Conservation (phyloP, 2,888 invertebrate species). For the Leistus spinibarbis region DNA sequence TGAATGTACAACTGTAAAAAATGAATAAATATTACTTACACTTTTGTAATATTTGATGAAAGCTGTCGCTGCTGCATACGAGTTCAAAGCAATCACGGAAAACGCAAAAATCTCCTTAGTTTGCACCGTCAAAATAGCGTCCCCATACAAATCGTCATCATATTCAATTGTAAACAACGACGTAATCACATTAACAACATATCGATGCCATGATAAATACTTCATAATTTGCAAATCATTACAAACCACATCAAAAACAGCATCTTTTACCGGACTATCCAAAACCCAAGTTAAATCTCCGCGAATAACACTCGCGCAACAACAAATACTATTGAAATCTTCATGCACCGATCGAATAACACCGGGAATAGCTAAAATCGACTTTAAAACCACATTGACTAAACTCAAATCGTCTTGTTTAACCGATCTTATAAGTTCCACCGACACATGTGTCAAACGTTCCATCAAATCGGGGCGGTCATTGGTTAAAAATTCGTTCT, state of each 20-base stretch:
- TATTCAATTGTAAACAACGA: conserved; percentile 43
- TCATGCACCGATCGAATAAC: conserved; percentile 43
- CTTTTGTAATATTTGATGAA: conserved; percentile 56
- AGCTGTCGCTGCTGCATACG: conserved; percentile 51
- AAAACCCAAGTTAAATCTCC: conserved; percentile 48
- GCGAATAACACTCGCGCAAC: conserved; percentile 48
- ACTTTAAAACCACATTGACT: conserved; percentile 42
- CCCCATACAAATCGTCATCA: conserved; percentile 43
- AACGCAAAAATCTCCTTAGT: conserved; percentile 50
- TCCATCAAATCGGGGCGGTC: conserved; percentile 38
- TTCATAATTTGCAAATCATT: conserved; percentile 47
- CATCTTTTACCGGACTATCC: conserved; percentile 38
- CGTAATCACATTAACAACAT: conserved; percentile 47
- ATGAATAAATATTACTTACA: conserved; percentile 51
- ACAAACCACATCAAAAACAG: conserved; percentile 28
- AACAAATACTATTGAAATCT: conserved; percentile 44
- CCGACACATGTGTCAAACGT: conserved; percentile 45
- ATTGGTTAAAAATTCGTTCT: conserved; percentile 48
- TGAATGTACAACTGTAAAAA: no score
- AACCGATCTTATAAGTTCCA: conserved; percentile 47
- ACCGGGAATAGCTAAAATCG: conserved; percentile 46
- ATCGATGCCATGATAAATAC: conserved; percentile 51
- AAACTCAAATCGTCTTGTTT: conserved; percentile 40
- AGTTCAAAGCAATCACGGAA: conserved; percentile 52
- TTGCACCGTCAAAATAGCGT: conserved; percentile 42